Evolutionary conservation across 64 coral and sea anemone genomes (phyloP).

Genomic region (Acropora tenuis): DNA sequence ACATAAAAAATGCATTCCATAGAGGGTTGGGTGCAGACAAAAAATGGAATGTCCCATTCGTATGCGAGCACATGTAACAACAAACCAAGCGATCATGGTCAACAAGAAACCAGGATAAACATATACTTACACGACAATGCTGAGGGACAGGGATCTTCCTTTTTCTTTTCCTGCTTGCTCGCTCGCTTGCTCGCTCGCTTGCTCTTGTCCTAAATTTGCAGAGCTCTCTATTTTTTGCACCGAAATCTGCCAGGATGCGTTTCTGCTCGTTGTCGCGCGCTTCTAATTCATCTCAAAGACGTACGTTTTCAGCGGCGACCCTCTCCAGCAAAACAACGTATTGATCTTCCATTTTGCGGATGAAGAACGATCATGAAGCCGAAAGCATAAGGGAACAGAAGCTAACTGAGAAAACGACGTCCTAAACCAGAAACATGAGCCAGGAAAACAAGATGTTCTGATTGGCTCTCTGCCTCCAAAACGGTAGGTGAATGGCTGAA

Average conservation of each 20-base stretch:
- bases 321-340: not conserved
- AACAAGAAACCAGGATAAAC: conserved; percentile 2
- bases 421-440: not conserved
- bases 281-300: conserved; percentile 13
- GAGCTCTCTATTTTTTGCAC: conserved; percentile 21
- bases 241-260: conserved; percentile 4
- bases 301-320: conserved; percentile 16
- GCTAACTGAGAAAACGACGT: not conserved
- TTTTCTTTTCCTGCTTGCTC: conserved; percentile 1
- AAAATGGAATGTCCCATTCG: not conserved
- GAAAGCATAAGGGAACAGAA: conserved; percentile 1
- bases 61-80: not conserved
- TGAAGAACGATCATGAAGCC: not conserved
- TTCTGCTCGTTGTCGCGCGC: not conserved
- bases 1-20: no score
- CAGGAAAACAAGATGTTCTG: not conserved
- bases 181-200: no score
- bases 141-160: conserved; percentile 15
- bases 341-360: conserved; percentile 32
- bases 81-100: not conserved
- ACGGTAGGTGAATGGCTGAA: conserved; percentile 30
- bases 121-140: conserved; percentile 46
- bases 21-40: no score
- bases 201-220: no score
- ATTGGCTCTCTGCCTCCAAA: conserved; percentile 5